Evolutionary conservation across 2,113 vertebrate species (phyloP).

Genomic region (Ploceus nigricollis): DNA sequence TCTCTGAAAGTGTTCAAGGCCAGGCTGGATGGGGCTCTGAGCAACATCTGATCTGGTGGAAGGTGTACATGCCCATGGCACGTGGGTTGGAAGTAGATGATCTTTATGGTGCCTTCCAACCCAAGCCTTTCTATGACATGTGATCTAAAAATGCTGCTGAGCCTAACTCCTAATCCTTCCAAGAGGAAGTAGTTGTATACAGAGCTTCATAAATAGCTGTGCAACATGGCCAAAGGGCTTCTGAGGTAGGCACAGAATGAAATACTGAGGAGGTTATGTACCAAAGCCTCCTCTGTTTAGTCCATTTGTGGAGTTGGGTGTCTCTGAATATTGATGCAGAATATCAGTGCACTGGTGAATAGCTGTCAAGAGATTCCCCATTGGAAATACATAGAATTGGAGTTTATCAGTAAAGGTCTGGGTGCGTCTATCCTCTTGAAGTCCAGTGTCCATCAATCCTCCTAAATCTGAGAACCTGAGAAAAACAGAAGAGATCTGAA

Average conservation of each 20-base stretch:
- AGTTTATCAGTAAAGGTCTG: background rate
- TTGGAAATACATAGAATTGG: background rate
- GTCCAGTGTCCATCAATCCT: background rate
- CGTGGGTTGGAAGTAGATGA: background rate
- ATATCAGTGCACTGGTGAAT: background rate
- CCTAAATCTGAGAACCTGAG: background rate
- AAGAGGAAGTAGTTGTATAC: background rate
- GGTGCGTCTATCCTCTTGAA: background rate
- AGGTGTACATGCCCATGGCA: accelerated
- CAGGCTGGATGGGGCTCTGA: background rate
- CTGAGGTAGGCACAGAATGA: background rate
- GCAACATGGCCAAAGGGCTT: background rate
- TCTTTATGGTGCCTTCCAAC: background rate
- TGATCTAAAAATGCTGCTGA: background rate
- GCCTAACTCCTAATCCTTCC: background rate
- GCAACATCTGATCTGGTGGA: background rate
- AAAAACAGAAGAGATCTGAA: background rate
- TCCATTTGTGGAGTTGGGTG: background rate
- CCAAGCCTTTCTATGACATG: background rate
- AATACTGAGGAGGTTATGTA: background rate
- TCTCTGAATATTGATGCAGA: background rate
- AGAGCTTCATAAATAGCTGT: background rate
- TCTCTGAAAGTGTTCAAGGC: background rate
- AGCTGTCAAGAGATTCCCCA: background rate
- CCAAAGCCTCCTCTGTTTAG: background rate